Evolutionary conservation across 2,113 vertebrate genomes (phyloP).

Genomic region (Camelus dromedarius): DNA sequence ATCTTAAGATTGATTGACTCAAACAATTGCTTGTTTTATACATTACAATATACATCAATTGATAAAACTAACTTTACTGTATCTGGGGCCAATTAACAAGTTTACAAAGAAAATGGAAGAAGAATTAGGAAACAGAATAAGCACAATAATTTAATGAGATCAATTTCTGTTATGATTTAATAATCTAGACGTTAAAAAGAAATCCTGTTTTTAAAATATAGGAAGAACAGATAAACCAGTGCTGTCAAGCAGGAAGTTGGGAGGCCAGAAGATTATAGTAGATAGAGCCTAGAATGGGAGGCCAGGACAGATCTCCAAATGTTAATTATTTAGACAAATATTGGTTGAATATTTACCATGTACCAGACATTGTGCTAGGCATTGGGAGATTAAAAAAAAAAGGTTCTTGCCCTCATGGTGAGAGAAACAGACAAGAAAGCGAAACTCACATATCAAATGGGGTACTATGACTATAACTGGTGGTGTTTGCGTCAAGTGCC

Average conservation of each 20-base stretch:
- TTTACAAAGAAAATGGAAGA: neutral
- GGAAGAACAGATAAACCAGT: neutral
- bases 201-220: neutral
- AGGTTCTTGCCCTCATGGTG: neutral
- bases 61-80: slow-evolving; percentile 28
- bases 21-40: slow-evolving; percentile 26
- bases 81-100: neutral
- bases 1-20: slow-evolving; percentile 19
- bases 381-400: neutral
- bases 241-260: neutral
- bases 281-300: neutral
- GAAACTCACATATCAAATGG: neutral
- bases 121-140: slow-evolving; percentile 6
- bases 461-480: too few relatives aligned
- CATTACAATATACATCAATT: neutral
- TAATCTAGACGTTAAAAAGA: neutral
- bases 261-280: neutral
- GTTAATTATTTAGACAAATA: neutral
- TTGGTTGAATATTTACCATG: neutral
- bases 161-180: neutral
- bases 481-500: too few relatives aligned
- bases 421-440: neutral
- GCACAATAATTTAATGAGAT: neutral
- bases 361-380: neutral
- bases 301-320: neutral